Conservation (phyloP, 2,113 vertebrate genomes). For the Struthio camelus region DNA sequence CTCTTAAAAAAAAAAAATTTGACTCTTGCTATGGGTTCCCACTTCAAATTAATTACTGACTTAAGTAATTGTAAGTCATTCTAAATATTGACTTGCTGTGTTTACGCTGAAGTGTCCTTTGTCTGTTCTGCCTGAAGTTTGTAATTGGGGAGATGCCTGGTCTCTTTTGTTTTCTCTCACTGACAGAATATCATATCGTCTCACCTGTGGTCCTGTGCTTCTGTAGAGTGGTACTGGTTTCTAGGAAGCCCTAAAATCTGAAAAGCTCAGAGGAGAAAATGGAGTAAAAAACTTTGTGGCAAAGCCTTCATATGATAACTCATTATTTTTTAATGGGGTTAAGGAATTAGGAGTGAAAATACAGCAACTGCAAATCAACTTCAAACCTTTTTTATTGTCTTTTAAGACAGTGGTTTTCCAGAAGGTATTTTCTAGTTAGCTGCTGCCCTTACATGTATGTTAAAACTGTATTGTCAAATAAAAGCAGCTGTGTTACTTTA, state of each 20-base stretch:
- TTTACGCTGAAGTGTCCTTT: background rate
- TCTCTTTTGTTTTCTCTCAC: slow-evolving; percentile 1
- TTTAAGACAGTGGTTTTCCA: background rate
- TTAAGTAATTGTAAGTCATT: background rate
- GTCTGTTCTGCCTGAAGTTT: background rate
- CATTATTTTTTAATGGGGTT: background rate
- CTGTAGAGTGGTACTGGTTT: background rate
- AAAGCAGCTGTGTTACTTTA: background rate
- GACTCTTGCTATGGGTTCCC: background rate
- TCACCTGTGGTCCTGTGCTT: background rate
- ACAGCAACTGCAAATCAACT: background rate
- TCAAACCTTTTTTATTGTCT: background rate
- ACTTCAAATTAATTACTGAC: background rate
- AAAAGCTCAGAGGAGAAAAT: background rate
- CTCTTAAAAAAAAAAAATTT: background rate
- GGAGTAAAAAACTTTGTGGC: background rate
- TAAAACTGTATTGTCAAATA: background rate
- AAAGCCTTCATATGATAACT: background rate
- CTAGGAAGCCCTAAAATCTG: background rate
- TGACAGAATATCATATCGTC: background rate
- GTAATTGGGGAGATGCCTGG: background rate
- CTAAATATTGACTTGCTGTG: background rate
- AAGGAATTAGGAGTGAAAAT: background rate
- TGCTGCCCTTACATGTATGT: background rate
- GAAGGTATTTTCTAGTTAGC: background rate